Evolutionary conservation across 2,797 vertebrate genomes (phyloP), one percentile per base, ranked within the genome.

Genomic region (Arctocebus calabarensis): DNA sequence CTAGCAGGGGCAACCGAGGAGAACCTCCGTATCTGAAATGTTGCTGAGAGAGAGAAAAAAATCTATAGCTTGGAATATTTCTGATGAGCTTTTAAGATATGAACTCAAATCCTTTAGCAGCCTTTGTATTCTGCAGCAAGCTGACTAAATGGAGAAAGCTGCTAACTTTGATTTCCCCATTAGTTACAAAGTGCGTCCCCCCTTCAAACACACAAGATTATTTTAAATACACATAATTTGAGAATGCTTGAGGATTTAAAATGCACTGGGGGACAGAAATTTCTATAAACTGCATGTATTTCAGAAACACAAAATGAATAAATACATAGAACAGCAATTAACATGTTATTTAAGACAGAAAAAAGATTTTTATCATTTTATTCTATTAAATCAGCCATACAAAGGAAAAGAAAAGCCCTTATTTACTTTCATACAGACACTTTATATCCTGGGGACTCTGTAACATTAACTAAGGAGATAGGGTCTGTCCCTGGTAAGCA

Each of bases 371-470:
- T 90, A 95, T 96, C 93, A 64, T 59, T 85, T 82, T 95, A 68
- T 86, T 96, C 83, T 96, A 91, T 94, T 96, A 92, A 96, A 82
- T 71, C 94, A 84, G 66, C 45, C 66, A 89, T 95, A 96, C 92
- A 84, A 91, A 96, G 85, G 66, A 52, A 88, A 95, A 95, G 92
- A 94, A 96, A 96, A 86, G 71, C 91, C 73, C 68, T 95, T 91
- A 95, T 82, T 97, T 92, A 74, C 95, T 96, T 96, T 96, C 96
- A 87, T 82, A 95, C 70, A 85, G 97, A 96, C 91, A 93, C 96
- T 97, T 97, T 98, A 98, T 98, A 98, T 97, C 94, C 96, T 97
- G 87, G 91, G 94, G 88, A 66, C 90, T 97, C 94, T 90, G 97
- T 95, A 97, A 97, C 77, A 74, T 68, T 91, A 97, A 95, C 96